Evolutionary conservation across 2,797 vertebrate genomes (phyloP), one percentile per base, ranked within the genome.

Genomic region (Oreochromis grahami): DNA sequence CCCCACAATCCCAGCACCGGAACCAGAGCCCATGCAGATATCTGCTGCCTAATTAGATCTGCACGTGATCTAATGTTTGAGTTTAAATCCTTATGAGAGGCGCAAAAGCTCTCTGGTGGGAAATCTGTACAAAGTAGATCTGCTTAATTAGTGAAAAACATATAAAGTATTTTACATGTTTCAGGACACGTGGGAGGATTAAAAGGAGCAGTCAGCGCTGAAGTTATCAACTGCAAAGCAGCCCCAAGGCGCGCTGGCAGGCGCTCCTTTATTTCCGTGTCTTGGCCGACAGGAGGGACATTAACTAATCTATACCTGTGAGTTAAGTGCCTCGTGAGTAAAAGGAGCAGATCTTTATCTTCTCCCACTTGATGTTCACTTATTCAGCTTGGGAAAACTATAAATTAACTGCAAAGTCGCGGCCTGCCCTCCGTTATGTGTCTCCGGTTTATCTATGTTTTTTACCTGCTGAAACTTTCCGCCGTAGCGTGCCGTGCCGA

Each of bases 371-470:
- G 58, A 82, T 87, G 87, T 84, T 92, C 82, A 88, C 91, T 92
- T 91, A 82, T 92, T 89, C 87, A 87, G 77, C 87, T 82, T 3
- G 76, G 83, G 80, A 51, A 88, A 89, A 89, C 92, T 88, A 83
- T 86, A 81, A 91, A 91, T 93, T 87, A 94, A 94, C 90, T 90
- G 91, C 85, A 81, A 84, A 87, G 88, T 86, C 82, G 53, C 90
- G 88, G 93, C 87, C 92, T 81, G 36, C 77, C 77, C 76, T 84
- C 86, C 86, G 58, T 80, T 90, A 79, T 50, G 50, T 84, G 77
- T 85, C 81, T 85, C 92, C 85, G 93, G 91, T 94, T 92, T 93
- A 90, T 83, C 72, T 1, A 19, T 84, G 85, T 83, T 89, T 86
- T 89, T 89, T 84, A 70, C 68, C 90, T 77, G n/a, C 82, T 76